Evolutionary conservation across 2,797 vertebrate species (phyloP).

Genomic region (Sus cebifrons): DNA sequence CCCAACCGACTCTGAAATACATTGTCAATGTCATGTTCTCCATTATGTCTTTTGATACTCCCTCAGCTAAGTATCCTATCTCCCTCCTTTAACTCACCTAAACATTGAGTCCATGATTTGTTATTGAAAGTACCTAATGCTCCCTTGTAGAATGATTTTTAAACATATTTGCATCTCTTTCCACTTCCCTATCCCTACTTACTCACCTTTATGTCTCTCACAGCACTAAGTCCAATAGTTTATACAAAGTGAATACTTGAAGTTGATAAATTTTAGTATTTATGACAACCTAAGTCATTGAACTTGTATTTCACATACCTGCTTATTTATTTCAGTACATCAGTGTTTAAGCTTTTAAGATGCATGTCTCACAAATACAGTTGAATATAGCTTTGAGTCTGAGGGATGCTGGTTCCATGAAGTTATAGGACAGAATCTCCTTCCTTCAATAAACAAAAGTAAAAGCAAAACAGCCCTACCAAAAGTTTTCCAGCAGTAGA

Average conservation of each 20-base stretch:
- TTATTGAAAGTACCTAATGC: neutral
- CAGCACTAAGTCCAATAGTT: neutral
- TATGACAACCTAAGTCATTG: neutral
- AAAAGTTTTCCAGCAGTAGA: neutral
- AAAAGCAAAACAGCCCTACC: neutral
- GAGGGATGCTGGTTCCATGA: neutral
- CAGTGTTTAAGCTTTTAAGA: neutral
- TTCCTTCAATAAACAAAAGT: neutral
- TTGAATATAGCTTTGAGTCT: constrained; percentile 36
- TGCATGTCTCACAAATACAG: neutral
- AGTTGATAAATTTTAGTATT: neutral
- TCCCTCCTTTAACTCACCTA: neutral
- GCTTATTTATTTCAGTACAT: neutral
- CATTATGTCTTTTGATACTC: neutral
- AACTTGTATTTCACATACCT: neutral
- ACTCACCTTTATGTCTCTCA: neutral
- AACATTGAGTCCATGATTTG: neutral
- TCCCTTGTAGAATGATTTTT: neutral
- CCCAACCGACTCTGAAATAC: neutral
- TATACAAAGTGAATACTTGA: neutral
- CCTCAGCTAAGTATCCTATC: neutral
- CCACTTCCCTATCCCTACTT: neutral
- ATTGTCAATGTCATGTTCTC: neutral
- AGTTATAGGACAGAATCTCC: neutral
- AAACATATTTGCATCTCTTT: neutral